These are phyloP conservation scores for Clarias macrocephalus DNA, from an alignment of 2,113 vertebrate genomes.

Conservation along the genomic window DNA sequence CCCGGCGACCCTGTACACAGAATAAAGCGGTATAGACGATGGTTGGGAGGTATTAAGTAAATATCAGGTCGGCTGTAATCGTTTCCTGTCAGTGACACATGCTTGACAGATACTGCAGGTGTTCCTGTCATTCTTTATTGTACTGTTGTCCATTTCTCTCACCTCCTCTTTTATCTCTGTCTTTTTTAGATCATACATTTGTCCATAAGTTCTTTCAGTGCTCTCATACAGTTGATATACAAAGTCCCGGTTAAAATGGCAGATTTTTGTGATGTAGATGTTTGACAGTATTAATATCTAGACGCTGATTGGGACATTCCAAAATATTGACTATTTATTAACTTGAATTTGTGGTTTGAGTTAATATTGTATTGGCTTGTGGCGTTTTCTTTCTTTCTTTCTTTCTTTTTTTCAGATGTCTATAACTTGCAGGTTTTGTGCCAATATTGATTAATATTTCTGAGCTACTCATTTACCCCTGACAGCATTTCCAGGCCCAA, in stretches of 20 bases:
- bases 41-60: background rate
- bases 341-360: background rate
- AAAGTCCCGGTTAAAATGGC: background rate
- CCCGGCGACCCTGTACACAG: too few relatives aligned
- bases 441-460: background rate
- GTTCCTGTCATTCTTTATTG: slow-evolving; percentile 3
- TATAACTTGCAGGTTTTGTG: background rate
- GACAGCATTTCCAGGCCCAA: too few relatives aligned
- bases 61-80: slow-evolving; percentile 1
- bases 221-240: background rate
- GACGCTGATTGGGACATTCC: background rate
- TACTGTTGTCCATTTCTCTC: background rate
- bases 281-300: background rate
- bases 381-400: too few relatives aligned
- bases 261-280: background rate
- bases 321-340: background rate
- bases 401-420: background rate
- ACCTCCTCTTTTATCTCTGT: background rate
- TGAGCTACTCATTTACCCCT: background rate
- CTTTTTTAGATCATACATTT: background rate
- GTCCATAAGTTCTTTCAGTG: background rate
- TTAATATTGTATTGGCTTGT: background rate
- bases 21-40: too few relatives aligned
- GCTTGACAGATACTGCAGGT: slow-evolving; percentile 42
- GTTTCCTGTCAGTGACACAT: slow-evolving; percentile 20